These are phyloP conservation scores for Eulemur coronatus DNA, from an alignment of 2,797 vertebrate genomes.

Conservation along the genomic window DNA sequence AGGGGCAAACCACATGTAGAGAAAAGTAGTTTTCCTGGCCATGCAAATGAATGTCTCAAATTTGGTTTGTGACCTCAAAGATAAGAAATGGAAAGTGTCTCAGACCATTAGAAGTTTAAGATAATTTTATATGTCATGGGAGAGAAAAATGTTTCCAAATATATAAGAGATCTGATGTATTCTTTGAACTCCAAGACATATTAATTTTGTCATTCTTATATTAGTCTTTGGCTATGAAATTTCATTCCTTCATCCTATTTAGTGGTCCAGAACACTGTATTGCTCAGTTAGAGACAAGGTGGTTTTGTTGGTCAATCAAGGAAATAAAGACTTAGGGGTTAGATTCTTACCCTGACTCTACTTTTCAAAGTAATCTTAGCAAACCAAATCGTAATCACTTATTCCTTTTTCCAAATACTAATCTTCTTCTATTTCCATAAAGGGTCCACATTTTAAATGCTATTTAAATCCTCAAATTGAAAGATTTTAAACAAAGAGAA, in stretches of 20 bases:
- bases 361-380: constrained; percentile 16
- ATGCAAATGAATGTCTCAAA: not conserved
- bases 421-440: not conserved
- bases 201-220: constrained; percentile 28
- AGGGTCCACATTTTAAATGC: not conserved
- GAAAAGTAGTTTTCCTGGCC: not conserved
- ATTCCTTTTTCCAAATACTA: constrained; percentile 5
- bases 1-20: not conserved
- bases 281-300: not conserved
- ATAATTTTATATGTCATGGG: not conserved
- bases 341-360: not conserved
- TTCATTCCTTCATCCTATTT: not conserved
- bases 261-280: not conserved
- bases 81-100: not conserved
- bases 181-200: not conserved
- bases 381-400: constrained; percentile 11
- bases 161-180: not conserved
- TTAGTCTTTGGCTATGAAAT: constrained; percentile 21
- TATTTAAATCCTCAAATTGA: not conserved
- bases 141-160: not conserved
- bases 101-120: not conserved
- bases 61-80: constrained; percentile 13
- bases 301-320: constrained; percentile 7
- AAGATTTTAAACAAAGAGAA: constrained; percentile 11
- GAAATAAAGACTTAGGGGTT: not conserved